phyloP scores from a whole-genome alignment of 2,113 vertebrate species.

The Pandion haliaetus region DNA sequence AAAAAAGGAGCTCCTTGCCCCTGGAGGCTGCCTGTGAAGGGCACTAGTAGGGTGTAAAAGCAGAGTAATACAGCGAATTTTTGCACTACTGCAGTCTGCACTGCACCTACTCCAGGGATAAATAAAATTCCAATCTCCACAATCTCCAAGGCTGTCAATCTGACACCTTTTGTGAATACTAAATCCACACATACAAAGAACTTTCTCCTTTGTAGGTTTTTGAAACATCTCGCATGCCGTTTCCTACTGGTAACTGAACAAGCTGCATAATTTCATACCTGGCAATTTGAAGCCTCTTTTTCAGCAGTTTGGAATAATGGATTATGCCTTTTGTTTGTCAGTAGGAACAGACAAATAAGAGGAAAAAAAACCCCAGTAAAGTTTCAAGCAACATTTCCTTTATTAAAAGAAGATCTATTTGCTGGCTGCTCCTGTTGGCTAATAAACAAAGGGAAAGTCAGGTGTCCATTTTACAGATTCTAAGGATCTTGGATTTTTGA shows the following conservation, averaged over 20 bases:
- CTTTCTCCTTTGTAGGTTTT: conserved; percentile 54
- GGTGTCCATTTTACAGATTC: not conserved
- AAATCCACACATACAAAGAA: conserved; percentile 61
- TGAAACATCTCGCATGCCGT: not conserved
- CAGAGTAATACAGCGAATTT: not conserved
- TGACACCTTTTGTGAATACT: conserved; percentile 57
- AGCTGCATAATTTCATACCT: conserved; percentile 52
- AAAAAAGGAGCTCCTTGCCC: not conserved
- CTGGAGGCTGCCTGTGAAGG: not conserved
- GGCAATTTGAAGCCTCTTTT: conserved; percentile 49
- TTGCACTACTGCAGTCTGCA: conserved; percentile 5
- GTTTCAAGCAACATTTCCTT: conserved; percentile 2
- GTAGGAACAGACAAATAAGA: conserved; percentile 6
- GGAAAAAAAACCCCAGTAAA: not conserved
- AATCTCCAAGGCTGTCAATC: conserved; percentile 47
- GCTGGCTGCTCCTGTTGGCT: not conserved
- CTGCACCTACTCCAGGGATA: conserved; percentile 34
- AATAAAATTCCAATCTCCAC: conserved; percentile 46
- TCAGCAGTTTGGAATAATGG: conserved; percentile 40
- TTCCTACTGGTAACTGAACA: conserved; percentile 49
- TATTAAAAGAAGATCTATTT: conserved; percentile 11
- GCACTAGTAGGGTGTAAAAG: not conserved
- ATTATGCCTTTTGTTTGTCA: conserved; percentile 46
- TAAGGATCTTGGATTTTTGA: not conserved
- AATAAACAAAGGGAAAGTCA: conserved; percentile 2